Evolutionary conservation across 2,113 vertebrate species (phyloP), one percentile per base, ranked within the genome.

Genomic region (Dicaeum eximium): DNA sequence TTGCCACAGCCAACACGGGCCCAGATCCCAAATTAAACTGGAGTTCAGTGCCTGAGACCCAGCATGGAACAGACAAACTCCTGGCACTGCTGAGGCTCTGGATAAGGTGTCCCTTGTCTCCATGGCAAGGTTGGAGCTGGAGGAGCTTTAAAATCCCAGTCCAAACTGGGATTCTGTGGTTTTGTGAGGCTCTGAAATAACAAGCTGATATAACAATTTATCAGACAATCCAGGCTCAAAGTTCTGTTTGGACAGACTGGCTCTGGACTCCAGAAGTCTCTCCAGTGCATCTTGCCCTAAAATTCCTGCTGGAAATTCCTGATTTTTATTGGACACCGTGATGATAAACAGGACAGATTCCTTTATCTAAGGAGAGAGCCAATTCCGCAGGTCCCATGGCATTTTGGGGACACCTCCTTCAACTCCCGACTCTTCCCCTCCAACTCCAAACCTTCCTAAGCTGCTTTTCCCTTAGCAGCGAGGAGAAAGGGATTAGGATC

Each of bases 301-400:
- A 60, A 80, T 28, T 45, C 38, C 13, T 25, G 18, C 28, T 23
- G 15, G 56, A 30, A 66, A 54, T 15, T 13, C 20, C n/a, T 9
- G 10, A 23, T 69, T 69, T 70, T 35, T 40, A 38, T 2, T 45
- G 57, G 69, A 5, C 35, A 40, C 23, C 4, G 0, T 10, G 22
- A 6, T 4, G 11, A 38, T 11, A 54, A 72, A n/a, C 14, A 23
- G 18, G 35, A 42, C 14, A 47, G 9, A 14, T 47, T 48, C 60
- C 47, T 56, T 33, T 78, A 9, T 18, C 28, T 3, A 2, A 50
- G 22, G 19, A n/a, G 38, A 42, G 4, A 65, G 10, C 0, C 0
- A 53, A 61, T 21, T 12, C 61, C 42, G 28, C 25, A 65, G 23
- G 23, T 60, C 5, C n/a, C 10, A 13, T 4, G 38, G 37, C 40